phyloP scores from a whole-genome alignment of 2,888 invertebrate species.

The Netelia melanura region DNA sequence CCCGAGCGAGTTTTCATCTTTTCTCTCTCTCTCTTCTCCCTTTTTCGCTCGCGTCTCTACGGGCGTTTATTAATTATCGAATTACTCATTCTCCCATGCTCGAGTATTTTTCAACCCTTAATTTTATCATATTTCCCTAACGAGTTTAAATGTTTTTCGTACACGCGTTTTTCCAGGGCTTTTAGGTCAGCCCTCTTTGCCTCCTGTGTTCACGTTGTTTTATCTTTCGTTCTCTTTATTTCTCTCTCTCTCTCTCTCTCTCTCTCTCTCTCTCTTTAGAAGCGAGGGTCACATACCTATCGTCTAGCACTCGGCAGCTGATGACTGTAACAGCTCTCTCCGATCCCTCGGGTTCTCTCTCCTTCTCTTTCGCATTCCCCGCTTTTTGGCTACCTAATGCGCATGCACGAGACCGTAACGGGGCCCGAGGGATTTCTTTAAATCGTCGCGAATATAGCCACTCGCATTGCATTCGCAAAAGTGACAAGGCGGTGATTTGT shows the following conservation, averaged over 20 bases:
- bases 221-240: not conserved
- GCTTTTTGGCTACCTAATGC: not conserved
- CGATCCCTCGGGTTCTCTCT: constrained; percentile 3
- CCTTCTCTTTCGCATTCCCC: not conserved
- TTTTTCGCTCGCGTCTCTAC: constrained; percentile 8
- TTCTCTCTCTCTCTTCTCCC: not conserved
- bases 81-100: not conserved
- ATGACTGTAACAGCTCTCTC: constrained; percentile 53
- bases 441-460: constrained; percentile 14
- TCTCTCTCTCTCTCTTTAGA: not conserved
- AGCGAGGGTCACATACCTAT: constrained; percentile 73
- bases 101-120: not conserved
- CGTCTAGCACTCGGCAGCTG: constrained; percentile 78
- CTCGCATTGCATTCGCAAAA: not conserved
- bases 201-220: not conserved
- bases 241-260: too few relatives aligned
- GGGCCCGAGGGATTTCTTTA: constrained; percentile 8
- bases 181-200: not conserved
- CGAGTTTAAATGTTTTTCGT: constrained; percentile 2
- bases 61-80: constrained; percentile 21
- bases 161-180: not conserved
- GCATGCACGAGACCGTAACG: constrained; percentile 3
- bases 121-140: constrained; percentile 14
- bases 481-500: constrained; percentile 43
- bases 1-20: constrained; percentile 9